phyloP scores from a whole-genome alignment of 1,140 invertebrate species.

The Pachypeltis micranthus region DNA sequence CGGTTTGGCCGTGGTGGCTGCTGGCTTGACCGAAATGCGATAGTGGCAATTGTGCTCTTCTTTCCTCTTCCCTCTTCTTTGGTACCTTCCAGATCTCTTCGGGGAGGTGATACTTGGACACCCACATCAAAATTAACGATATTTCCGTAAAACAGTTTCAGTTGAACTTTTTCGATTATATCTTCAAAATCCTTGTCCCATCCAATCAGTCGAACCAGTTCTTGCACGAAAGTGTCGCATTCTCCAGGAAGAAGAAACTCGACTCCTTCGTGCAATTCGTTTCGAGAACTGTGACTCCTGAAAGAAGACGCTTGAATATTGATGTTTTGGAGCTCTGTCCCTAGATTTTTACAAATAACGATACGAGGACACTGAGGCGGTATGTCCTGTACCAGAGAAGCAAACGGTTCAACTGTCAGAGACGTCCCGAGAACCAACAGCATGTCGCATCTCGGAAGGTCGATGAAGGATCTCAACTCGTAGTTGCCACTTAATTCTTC shows the following conservation, averaged over 20 bases:
- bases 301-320: too few species aligned
- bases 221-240: not conserved
- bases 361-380: conserved; percentile 59
- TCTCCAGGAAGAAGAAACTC: not conserved
- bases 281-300: too few species aligned
- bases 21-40: too few species aligned
- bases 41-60: too few species aligned
- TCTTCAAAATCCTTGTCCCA: not conserved
- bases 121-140: not conserved
- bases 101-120: too few species aligned
- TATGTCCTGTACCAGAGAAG: conserved; percentile 47
- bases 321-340: too few species aligned
- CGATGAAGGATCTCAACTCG: conserved; percentile 47
- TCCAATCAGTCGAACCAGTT: not conserved
- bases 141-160: not conserved
- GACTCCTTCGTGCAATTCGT: not conserved
- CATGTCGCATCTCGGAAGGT: conserved; percentile 80
- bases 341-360: conserved; percentile 73
- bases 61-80: too few species aligned
- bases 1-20: too few species aligned
- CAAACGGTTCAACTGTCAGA: conserved; percentile 87
- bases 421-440: conserved; percentile 93
- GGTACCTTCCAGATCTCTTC: too few species aligned
- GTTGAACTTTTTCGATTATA: not conserved
- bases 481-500: conserved; percentile 73